These are phyloP conservation scores for Apodemia duryi DNA, from an alignment of 2,888 invertebrate species.

Conservation along the genomic window DNA sequence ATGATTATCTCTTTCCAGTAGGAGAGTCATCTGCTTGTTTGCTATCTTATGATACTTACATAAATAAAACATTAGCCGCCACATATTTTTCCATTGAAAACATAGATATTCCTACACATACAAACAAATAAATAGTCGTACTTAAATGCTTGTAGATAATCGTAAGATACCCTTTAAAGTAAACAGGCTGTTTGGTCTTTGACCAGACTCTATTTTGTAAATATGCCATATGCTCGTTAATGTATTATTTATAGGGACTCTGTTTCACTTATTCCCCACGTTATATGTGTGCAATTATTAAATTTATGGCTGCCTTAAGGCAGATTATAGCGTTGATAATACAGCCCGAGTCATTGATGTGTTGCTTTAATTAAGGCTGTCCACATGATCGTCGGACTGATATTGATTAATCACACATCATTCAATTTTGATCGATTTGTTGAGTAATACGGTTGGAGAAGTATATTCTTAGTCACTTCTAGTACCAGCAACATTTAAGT, in stretches of 20 bases:
- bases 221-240: slow-evolving; percentile 53
- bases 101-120: too few relatives aligned
- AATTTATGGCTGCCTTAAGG: slow-evolving; percentile 71
- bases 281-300: slow-evolving; percentile 73
- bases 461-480: background rate
- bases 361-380: slow-evolving; percentile 52
- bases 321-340: slow-evolving; percentile 45
- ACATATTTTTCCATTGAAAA: too few relatives aligned
- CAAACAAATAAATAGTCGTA: too few relatives aligned
- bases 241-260: slow-evolving; percentile 65
- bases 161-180: too few relatives aligned
- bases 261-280: slow-evolving; percentile 68
- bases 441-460: slow-evolving; percentile 40
- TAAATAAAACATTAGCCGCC: too few relatives aligned
- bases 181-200: too few relatives aligned
- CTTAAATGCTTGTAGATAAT: too few relatives aligned
- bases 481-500: background rate
- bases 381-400: slow-evolving; percentile 60
- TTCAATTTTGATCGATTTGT: slow-evolving; percentile 65
- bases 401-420: slow-evolving; percentile 67
- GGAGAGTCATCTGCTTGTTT: too few relatives aligned
- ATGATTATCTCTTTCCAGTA: too few relatives aligned
- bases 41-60: too few relatives aligned
- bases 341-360: slow-evolving; percentile 51
- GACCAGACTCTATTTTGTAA: slow-evolving; percentile 38